Evolutionary conservation across 2,888 invertebrate species (phyloP).

Genomic region (Melieria crassipennis): DNA sequence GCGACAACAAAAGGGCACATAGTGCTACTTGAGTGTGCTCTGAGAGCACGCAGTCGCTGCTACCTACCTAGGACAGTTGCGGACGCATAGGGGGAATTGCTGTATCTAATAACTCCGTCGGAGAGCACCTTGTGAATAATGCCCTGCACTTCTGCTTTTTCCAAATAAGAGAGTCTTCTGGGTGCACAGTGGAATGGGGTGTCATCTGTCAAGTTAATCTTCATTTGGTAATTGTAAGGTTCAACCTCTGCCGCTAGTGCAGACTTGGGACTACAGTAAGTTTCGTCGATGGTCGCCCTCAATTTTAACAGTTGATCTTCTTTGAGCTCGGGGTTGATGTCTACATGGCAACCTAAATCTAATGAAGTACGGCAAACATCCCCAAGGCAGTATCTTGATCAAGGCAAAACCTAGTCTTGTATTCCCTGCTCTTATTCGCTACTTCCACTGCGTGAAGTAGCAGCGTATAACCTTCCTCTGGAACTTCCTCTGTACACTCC

Average conservation of each 20-base stretch:
- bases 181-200: slow-evolving; percentile 36
- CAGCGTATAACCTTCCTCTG: no score
- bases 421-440: neutral
- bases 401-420: neutral
- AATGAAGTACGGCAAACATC: neutral
- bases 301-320: neutral
- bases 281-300: neutral
- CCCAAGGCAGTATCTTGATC: no score
- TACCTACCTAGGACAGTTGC: slow-evolving; percentile 15
- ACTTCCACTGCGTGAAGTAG: no score
- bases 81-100: slow-evolving; percentile 36
- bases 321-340: neutral
- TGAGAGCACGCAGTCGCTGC: no score
- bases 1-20: no score
- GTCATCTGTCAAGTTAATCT: slow-evolving; percentile 32
- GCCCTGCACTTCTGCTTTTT: slow-evolving; percentile 27
- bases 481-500: no score
- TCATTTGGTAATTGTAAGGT: slow-evolving; percentile 36
- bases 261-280: neutral
- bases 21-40: no score
- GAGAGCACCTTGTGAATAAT: slow-evolving; percentile 35
- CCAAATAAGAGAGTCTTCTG: slow-evolving; percentile 35
- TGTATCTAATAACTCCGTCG: slow-evolving; percentile 32
- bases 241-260: slow-evolving; percentile 3
- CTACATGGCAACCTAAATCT: neutral